phyloP scores from a whole-genome alignment of 2,888 invertebrate genomes.

The Clivina fossor region DNA sequence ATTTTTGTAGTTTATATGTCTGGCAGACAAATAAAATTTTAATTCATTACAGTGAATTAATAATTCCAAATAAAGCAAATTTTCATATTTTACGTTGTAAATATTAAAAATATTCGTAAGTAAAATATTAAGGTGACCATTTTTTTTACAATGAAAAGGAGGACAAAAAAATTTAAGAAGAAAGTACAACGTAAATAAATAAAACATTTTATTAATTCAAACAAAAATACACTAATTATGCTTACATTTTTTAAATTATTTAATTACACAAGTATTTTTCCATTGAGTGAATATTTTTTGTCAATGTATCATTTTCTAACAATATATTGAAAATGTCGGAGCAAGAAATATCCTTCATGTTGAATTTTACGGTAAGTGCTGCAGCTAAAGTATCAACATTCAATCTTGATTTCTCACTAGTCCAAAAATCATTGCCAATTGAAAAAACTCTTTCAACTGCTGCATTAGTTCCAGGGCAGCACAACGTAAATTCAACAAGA shows the following conservation, averaged over 20 bases:
- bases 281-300: constrained; percentile 26
- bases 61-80: no score
- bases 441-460: constrained; percentile 29
- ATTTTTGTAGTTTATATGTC: no score
- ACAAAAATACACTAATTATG: no score
- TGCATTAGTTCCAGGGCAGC: constrained; percentile 28
- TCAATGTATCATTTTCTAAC: constrained; percentile 23
- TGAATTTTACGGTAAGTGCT: constrained; percentile 26
- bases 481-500: constrained; percentile 34
- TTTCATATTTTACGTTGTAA: no score
- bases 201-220: no score
- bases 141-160: no score
- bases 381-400: constrained; percentile 28
- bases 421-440: constrained; percentile 34
- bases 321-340: constrained; percentile 25
- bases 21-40: no score
- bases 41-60: no score
- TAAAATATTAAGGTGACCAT: no score
- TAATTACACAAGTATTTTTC: constrained; percentile 24
- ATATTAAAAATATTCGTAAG: no score
- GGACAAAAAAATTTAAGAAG: no score
- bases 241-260: neutral
- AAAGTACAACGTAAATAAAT: no score
- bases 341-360: constrained; percentile 30
- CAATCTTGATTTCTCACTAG: constrained; percentile 33